Evolutionary conservation across 2,888 invertebrate species (phyloP), one percentile per base, ranked within the genome.

Genomic region (Heliconius ismenius): DNA sequence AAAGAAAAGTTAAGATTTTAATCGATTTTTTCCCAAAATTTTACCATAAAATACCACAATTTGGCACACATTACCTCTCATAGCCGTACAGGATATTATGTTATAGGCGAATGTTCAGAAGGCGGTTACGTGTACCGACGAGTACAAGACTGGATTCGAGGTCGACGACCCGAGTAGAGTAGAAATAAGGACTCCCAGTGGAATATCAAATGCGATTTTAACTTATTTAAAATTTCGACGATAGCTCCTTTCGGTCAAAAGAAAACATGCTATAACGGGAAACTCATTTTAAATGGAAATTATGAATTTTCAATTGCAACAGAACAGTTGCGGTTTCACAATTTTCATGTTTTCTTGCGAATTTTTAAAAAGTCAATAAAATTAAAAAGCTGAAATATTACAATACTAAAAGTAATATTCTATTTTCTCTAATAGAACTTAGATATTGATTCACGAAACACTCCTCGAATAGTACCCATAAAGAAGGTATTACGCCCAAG

Each of bases 111-210:
- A 80, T 85, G 88, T 88, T 89, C 89, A 88, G 89, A 90, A 90
- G 90, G 90, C 90, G 88, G 90, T 87, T 92, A 92, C 91, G 92
- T 91, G 90, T 88, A 89, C 81, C 88, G 89, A 87, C 89, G 90
- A 89, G 87, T 90, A 91, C 90, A 93, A 93, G 92, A 90, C 92
- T 93, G 93, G 93, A 91, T 91, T 89, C 81, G 88, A 91, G 93
- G 89, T 90, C 91, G 83, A 84, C 87, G 91, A 92, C 92, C 92
- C 87, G 88, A 83, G 85, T 86, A 87, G 85, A 90, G 90, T 90
- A 91, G 93, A 93, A 92, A 90, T 90, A 91, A 91, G 93, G 93
- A 93, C 92, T 90, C 86, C 87, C 84, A 86, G 85, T 89, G 87
- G 91, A 92, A 92, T 92, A 92, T 89, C 88, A 90, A 91, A 87